A percentile compares a stretch with the other conserved stretches of the same genome.
Conservation (phyloP, 2,113 vertebrate species). For the Callospermophilus lateralis region DNA sequence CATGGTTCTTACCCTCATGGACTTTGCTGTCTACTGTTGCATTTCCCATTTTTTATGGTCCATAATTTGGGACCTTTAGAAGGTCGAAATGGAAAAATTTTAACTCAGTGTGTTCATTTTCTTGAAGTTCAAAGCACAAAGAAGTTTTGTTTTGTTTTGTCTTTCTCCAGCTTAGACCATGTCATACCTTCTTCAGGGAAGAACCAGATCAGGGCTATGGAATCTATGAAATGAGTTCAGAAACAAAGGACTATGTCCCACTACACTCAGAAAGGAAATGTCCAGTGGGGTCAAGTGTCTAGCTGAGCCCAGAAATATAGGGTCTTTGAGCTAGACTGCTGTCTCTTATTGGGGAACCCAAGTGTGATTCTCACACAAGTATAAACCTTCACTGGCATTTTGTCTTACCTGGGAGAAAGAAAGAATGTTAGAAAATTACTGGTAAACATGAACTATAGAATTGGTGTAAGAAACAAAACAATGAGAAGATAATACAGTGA, state of each 20-base stretch:
- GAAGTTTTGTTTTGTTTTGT: not conserved
- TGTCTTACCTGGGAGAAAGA: not conserved
- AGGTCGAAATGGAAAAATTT: not conserved
- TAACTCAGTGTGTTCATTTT: not conserved
- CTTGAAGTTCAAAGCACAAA: not conserved
- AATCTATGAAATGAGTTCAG: constrained; percentile 11
- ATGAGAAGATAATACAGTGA: constrained; percentile 43
- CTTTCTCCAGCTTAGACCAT: not conserved
- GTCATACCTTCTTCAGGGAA: not conserved
- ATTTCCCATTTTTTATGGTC: not conserved
- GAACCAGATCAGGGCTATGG: not conserved
- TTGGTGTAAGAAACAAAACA: constrained; percentile 20
- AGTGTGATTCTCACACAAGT: not conserved
- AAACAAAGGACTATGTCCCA: not conserved
- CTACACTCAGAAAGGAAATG: not conserved
- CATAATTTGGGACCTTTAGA: not conserved
- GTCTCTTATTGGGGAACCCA: not conserved
- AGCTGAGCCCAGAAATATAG: not conserved
- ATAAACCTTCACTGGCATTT: not conserved
- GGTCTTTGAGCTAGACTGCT: not conserved
- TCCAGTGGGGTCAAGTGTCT: not conserved
- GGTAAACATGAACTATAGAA: constrained; percentile 34
- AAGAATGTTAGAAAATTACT: constrained; percentile 51
- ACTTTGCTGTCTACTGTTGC: not conserved
- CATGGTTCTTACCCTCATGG: not conserved